Evolutionary conservation across 2,113 vertebrate species (phyloP), one percentile per base, ranked within the genome.

Genomic region (Dolichotis patagonum): DNA sequence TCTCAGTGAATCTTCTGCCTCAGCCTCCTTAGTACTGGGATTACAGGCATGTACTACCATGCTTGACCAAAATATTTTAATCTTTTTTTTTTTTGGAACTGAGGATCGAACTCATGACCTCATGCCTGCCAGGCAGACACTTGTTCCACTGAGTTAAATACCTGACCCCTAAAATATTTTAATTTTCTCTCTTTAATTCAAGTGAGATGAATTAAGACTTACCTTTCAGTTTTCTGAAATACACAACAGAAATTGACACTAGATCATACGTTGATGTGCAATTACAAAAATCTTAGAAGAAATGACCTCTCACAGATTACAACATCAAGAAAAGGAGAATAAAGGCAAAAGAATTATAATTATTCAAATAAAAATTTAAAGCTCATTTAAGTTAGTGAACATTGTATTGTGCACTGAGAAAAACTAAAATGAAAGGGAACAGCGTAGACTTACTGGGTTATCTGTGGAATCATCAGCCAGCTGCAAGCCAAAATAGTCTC

Each of bases 401-500:
- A 90, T 11, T 78, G 19, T 63, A 89, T 43, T 81, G 52, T 63
- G 35, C 93, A 89, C 67, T 88, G 10, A 89, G 16, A 95, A 46
- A 67, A 95, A 94, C 41, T 54, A 98, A 92, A 92, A 20, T 3
- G 0, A 95, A 96, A 89, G 3, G 77, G 13, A 97, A 82, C 6
- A 67, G 32, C 54, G 88, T 90, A 73, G 91, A 99, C 99, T 99
- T 98, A 99, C 99, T 96, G 99, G 99, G 91, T 99, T 99, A 97
- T 99, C 99, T 96, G 99, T 99, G 96, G 99, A 99, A 98, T 99
- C 99, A 92, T 99, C 99, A 94, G 99, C 98, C 98, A 99, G 98
- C 98, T 99, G 99, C 98, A 99, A 99, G 98, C 99, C 99, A 98
- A 99, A 99, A 98, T 99, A 99, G 98, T 99, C 99, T 97, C 99